Evolutionary conservation across 2,113 vertebrate species (phyloP), one percentile per base, ranked within the genome.

Genomic region (Centropristis striata): DNA sequence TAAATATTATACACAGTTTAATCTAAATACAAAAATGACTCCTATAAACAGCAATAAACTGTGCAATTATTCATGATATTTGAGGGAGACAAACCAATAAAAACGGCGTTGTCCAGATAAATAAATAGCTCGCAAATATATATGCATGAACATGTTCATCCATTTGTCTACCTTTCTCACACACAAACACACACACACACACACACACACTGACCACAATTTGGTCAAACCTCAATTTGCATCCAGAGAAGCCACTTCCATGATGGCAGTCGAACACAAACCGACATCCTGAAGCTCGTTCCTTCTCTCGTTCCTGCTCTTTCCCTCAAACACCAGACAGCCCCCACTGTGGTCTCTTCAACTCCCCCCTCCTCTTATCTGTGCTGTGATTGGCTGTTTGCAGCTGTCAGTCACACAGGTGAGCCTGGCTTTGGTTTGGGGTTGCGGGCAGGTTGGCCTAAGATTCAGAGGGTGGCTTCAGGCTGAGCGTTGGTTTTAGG

Each of bases 171-270:
- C 20, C 16, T 47, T 16, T 20, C 61, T n/a, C 41, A 46, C 44
- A 14, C 16, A 42, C 82, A 36, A 55, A 69, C 27, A 50, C 50
- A 51, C 60, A 76, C 71, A 71, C 71, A 72, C 70, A 75, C 71
- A 78, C 64, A 78, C 66, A 77, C 60, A 69, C 77, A 37, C 21
- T 61, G 63, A 86, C 83, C 77, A 86, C 75, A 81, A 5, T 85
- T 63, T 80, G 84, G 83, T 80, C 65, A 78, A 78, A 82, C 64
- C 77, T 71, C 28, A 53, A 91, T 94, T 94, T 94, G 93, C 93
- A 94, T 94, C 63, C 60, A 67, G 53, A 60, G 23, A 89, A 83
- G 63, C 90, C 90, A 93, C 83, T 85, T 92, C 90, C 89, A 90
- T 8, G 49, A 71, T 49, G 58, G 61, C 64, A 41, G 60, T 39